phyloP scores from a whole-genome alignment of 2,113 vertebrate genomes.

The Pelmatolapia mariae region DNA sequence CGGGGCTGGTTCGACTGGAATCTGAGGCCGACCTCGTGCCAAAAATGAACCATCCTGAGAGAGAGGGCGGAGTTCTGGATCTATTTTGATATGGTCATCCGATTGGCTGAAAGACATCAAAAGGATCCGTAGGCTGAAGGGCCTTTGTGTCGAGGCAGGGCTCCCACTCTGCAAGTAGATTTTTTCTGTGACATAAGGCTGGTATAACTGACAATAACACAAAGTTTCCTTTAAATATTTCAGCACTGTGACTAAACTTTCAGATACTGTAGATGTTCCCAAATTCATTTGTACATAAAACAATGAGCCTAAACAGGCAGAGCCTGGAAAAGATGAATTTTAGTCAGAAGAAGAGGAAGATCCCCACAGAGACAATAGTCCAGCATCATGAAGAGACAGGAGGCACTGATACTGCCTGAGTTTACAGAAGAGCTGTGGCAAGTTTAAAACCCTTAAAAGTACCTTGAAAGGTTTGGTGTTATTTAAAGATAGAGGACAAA shows the following conservation, averaged over 20 bases:
- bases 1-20: constrained; percentile 47
- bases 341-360: background rate
- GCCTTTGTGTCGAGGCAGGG: background rate
- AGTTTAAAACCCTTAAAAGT: background rate
- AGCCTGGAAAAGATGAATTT: background rate
- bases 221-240: background rate
- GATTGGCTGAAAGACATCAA: constrained; percentile 31
- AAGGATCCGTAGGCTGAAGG: background rate
- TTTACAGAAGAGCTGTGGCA: background rate
- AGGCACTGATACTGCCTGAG: background rate
- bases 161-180: background rate
- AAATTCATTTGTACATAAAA: background rate
- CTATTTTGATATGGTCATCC: background rate
- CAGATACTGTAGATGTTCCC: background rate
- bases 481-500: background rate
- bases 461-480: background rate
- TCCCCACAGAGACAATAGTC: background rate
- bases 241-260: background rate
- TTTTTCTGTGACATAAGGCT: background rate
- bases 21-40: constrained; percentile 15
- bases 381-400: background rate
- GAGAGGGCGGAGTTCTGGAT: constrained; percentile 15
- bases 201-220: background rate
- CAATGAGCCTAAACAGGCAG: background rate
- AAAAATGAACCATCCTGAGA: background rate